Conservation (phyloP, 2,113 vertebrate species). For the Asarcornis scutulata region DNA sequence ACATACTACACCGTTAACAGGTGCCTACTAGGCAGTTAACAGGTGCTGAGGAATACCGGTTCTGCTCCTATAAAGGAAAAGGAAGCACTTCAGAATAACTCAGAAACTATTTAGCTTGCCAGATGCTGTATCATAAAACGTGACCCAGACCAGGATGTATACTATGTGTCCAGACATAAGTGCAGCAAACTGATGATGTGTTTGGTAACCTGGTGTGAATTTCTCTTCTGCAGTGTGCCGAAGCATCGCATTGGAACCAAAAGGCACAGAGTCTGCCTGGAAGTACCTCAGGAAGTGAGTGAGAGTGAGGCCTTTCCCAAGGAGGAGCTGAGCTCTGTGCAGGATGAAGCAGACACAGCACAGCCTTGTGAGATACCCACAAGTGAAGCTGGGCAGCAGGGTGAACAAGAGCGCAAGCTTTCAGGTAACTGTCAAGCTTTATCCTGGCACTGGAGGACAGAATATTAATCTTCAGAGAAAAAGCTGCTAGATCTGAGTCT, state of each 20-base stretch:
- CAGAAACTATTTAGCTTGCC: neutral
- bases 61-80: neutral
- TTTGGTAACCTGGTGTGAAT: neutral
- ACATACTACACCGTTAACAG: neutral
- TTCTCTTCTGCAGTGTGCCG: constrained; percentile 72
- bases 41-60: neutral
- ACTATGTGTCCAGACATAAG: neutral
- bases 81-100: neutral
- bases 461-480: neutral
- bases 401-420: constrained; percentile 59
- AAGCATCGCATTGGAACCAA: constrained; percentile 96
- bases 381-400: constrained; percentile 60
- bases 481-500: neutral
- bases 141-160: neutral
- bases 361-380: constrained; percentile 32
- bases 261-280: constrained; percentile 92
- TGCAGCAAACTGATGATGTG: accelerated
- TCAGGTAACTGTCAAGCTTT: constrained; percentile 70
- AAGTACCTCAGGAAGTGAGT: constrained; percentile 90
- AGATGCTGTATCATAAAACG: neutral
- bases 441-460: neutral
- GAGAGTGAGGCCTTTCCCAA: constrained; percentile 83
- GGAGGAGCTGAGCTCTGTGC: constrained; percentile 77
- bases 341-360: constrained; percentile 56
- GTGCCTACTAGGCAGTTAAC: neutral